Percentiles rank a stretch among this genome's conserved stretches.
These are phyloP conservation scores for Drosophila falleni DNA, from an alignment of 2,888 invertebrate species.

Conservation along the genomic window DNA sequence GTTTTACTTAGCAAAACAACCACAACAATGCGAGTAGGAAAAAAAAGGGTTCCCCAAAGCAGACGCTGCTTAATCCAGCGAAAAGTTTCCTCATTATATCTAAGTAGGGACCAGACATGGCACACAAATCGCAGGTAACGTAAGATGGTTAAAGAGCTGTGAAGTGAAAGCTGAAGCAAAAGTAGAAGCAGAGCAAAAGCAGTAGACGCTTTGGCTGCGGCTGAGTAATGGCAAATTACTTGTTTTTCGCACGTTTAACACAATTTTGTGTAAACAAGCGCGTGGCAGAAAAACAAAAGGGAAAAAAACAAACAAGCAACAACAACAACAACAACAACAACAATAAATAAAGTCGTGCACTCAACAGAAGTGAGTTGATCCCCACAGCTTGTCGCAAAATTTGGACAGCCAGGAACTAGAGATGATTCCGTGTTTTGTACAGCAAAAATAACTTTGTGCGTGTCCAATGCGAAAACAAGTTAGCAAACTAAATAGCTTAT, in stretches of 20 bases:
- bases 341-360: constrained; percentile 20
- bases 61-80: constrained; percentile 50
- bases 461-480: constrained; percentile 3
- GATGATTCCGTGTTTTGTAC: neutral
- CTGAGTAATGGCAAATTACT: constrained; percentile 77
- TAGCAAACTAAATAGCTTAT: neutral
- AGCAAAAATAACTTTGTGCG: neutral
- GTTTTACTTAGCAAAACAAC: constrained; percentile 33
- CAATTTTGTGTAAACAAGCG: constrained; percentile 73
- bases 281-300: constrained; percentile 30
- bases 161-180: constrained; percentile 3
- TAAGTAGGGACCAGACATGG: constrained; percentile 48
- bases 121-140: constrained; percentile 8
- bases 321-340: constrained; percentile 9
- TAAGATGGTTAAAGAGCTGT: constrained; percentile 1
- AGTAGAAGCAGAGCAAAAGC: neutral
- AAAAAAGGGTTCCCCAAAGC: constrained; percentile 58
- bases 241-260: constrained; percentile 77
- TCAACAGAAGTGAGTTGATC: constrained; percentile 6
- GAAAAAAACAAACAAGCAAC: constrained; percentile 12
- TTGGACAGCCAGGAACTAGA: constrained; percentile 8
- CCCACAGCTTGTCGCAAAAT: constrained; percentile 18
- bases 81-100: constrained; percentile 70
- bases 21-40: constrained; percentile 1
- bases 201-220: constrained; percentile 19